Base-by-base conservation (phyloP, 2,113 vertebrate genomes). In the Solea solea region DNA sequence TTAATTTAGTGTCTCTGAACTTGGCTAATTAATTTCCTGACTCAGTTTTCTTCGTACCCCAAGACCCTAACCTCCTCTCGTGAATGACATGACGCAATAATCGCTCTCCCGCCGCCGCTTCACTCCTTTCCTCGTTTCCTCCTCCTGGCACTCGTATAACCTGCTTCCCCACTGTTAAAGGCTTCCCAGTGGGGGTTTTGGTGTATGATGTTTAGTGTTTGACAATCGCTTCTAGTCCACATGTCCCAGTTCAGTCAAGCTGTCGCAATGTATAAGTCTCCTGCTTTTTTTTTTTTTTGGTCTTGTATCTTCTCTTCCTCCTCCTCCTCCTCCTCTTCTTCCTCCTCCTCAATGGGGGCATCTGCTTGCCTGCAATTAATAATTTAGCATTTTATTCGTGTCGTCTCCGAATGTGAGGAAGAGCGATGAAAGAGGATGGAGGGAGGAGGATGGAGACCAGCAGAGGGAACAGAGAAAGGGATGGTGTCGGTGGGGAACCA, bases 211-310 rank as follows among this genome's bases (percentile, higher is more conserved):
- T 74, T 86, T 48, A 72, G 63, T 41, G 44, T 76, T 85, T 78
- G 73, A 74, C 62, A 62, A 69, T 4, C n/a, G 53, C 73, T 85
- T 72, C 71, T 59, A 72, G 70, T 83, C 68, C 10, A 54, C 28
- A 21, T 91, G 93, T 92, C 92, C 93, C 83, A 93, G 89, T 91
- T 94, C 92, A 92, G 90, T 93, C 92, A 91, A 89, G 55, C 78
- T 81, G 78, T 86, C 78, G 44, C 9, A 48, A 65, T 49, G n/a
- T 53, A 72, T 80, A 75, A 81, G 55, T 79, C 54, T 74, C 73
- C 60, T 83, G 76, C 69, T 40, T 67, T 66, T 46, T 21, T 55
- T 55, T 55, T 34, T 56, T 28, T 55, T 14, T n/a, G 54, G 50
- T 66, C 40, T 41, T 61, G 60, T 39, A 54, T 70, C 56, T 61